Conservation (phyloP, 2,888 invertebrate genomes). For the Acronicta alni region DNA sequence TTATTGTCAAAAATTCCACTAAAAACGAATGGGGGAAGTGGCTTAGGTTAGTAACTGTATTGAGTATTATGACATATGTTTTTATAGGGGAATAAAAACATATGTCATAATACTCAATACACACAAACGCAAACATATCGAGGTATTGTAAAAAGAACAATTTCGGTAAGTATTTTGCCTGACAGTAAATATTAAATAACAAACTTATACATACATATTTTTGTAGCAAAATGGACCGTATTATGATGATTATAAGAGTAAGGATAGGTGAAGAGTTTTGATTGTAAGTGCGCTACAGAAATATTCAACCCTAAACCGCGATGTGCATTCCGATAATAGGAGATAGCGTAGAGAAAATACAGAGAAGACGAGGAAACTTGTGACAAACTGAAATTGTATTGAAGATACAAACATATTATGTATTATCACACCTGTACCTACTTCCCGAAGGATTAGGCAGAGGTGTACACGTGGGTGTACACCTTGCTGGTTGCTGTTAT, state of each 20-base stretch:
- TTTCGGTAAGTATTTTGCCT: slow-evolving; percentile 42
- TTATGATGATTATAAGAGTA: slow-evolving; percentile 8
- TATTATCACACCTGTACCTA: no score
- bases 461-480: no score
- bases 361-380: slow-evolving; percentile 38
- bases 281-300: slow-evolving; percentile 59
- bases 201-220: background rate
- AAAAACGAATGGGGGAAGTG: background rate
- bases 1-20: no score
- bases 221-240: slow-evolving; percentile 43
- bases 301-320: slow-evolving; percentile 86
- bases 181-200: slow-evolving; percentile 38
- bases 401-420: no score
- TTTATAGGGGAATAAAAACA: no score
- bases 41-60: background rate
- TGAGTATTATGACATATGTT: no score
- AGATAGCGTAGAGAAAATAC: slow-evolving; percentile 64
- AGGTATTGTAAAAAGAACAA: slow-evolving; percentile 42
- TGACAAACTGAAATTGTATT: background rate
- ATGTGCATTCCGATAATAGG: slow-evolving; percentile 86
- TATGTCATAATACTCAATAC: slow-evolving; percentile 18
- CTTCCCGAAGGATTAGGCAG: no score
- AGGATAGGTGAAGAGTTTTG: slow-evolving; percentile 20
- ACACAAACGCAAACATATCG: slow-evolving; percentile 39
- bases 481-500: no score